Conservation (phyloP, 2,113 vertebrate species). For the Gorsachius goisagi region DNA sequence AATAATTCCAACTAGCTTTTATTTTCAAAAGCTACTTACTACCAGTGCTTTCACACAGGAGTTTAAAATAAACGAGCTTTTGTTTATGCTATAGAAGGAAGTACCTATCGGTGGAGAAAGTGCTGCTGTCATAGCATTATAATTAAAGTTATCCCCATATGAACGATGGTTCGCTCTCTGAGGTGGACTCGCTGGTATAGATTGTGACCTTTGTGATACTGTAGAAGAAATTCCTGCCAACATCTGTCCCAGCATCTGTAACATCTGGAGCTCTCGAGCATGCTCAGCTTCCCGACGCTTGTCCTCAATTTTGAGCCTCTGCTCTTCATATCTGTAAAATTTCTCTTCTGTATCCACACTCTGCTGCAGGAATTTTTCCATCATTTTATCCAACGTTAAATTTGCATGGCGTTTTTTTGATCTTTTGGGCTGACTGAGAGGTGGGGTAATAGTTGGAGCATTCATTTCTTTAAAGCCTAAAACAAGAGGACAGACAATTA, state of each 20-base stretch:
- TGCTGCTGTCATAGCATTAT: slow-evolving; percentile 70
- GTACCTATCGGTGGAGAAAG: slow-evolving; percentile 82
- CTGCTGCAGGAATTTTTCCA: slow-evolving; percentile 90
- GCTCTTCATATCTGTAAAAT: slow-evolving; percentile 87
- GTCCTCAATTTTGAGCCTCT: slow-evolving; percentile 86
- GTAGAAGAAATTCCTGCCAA: slow-evolving; percentile 80
- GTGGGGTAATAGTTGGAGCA: slow-evolving; percentile 65
- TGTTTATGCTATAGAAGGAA: slow-evolving; percentile 52
- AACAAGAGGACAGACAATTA: slow-evolving; percentile 26
- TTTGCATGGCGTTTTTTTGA: slow-evolving; percentile 79
- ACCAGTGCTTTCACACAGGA: slow-evolving; percentile 19
- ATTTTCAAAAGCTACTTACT: slow-evolving; percentile 29
- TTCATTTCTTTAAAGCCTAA: slow-evolving; percentile 70
- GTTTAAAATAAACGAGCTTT: neutral
- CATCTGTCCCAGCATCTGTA: slow-evolving; percentile 92
- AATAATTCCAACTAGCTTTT: slow-evolving; percentile 16
- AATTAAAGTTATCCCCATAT: slow-evolving; percentile 71
- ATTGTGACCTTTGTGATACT: slow-evolving; percentile 53
- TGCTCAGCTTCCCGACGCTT: slow-evolving; percentile 85
- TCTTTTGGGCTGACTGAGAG: slow-evolving; percentile 75
- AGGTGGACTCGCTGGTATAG: slow-evolving; percentile 58
- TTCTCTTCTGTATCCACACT: slow-evolving; percentile 85
- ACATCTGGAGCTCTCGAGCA: slow-evolving; percentile 86
- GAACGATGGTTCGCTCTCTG: slow-evolving; percentile 64
- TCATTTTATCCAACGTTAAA: slow-evolving; percentile 86